These are phyloP conservation scores for Anastrepha ludens DNA, from an alignment of 1,140 invertebrate species.

Conservation along the genomic window DNA sequence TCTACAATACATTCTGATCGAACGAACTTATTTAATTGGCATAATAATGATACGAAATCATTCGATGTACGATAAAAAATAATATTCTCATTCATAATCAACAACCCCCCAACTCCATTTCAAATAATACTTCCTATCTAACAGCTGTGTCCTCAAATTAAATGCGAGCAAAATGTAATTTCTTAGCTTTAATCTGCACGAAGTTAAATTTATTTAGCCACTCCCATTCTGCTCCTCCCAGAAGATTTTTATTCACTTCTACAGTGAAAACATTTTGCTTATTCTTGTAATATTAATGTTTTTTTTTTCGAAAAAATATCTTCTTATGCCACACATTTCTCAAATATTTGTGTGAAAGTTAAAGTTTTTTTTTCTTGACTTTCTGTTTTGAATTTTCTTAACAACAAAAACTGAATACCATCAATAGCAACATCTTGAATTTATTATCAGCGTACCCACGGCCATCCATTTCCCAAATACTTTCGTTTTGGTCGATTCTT, in stretches of 20 bases:
- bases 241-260: neutral
- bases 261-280: neutral
- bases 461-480: too few species aligned
- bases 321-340: neutral
- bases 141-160: neutral
- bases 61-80: too few species aligned
- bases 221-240: too few species aligned
- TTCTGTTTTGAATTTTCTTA: neutral
- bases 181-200: neutral
- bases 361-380: too few species aligned
- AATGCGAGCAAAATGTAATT: neutral
- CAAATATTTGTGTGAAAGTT: neutral
- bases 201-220: neutral
- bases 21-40: too few species aligned
- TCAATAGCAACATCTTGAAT: conserved; percentile 39
- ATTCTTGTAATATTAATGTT: neutral
- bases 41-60: too few species aligned
- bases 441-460: neutral
- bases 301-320: neutral
- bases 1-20: too few species aligned
- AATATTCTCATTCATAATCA: too few species aligned
- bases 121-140: neutral
- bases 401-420: conserved; percentile 3
- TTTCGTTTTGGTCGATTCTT: too few species aligned
- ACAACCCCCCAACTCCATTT: too few species aligned